These are phyloP conservation scores for Nyctibius bracteatus DNA, from an alignment of 2,113 vertebrate genomes.

Conservation along the genomic window DNA sequence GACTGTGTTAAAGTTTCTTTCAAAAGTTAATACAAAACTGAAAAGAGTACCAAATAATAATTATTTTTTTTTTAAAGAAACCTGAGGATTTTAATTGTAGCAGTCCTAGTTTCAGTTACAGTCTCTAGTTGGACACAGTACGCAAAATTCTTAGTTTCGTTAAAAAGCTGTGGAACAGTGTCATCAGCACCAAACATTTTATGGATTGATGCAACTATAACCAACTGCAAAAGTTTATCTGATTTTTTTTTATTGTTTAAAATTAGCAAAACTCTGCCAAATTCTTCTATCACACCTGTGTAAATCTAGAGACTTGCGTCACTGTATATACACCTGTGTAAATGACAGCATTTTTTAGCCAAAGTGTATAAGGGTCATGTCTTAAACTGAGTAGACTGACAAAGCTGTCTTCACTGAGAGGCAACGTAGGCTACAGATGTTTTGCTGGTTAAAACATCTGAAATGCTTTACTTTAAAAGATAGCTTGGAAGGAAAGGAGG, in stretches of 20 bases:
- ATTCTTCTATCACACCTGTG: constrained; percentile 7
- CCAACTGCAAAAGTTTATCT: neutral
- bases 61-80: neutral
- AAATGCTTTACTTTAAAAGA: neutral
- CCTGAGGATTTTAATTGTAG: neutral
- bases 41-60: neutral
- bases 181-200: neutral
- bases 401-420: neutral
- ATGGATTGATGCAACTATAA: neutral
- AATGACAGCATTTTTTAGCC: constrained; percentile 21
- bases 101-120: neutral
- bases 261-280: constrained; percentile 35
- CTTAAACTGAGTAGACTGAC: neutral
- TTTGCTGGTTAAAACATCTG: neutral
- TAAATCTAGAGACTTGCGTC: constrained; percentile 25
- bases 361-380: constrained; percentile 21
- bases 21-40: neutral
- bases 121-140: neutral
- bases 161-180: neutral
- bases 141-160: neutral
- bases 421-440: neutral
- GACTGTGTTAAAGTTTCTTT: neutral
- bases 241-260: neutral
- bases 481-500: neutral
- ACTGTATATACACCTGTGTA: constrained; percentile 32